These are phyloP conservation scores for Squalus acanthias DNA, from an alignment of 2,797 vertebrate genomes.

Conservation along the genomic window DNA sequence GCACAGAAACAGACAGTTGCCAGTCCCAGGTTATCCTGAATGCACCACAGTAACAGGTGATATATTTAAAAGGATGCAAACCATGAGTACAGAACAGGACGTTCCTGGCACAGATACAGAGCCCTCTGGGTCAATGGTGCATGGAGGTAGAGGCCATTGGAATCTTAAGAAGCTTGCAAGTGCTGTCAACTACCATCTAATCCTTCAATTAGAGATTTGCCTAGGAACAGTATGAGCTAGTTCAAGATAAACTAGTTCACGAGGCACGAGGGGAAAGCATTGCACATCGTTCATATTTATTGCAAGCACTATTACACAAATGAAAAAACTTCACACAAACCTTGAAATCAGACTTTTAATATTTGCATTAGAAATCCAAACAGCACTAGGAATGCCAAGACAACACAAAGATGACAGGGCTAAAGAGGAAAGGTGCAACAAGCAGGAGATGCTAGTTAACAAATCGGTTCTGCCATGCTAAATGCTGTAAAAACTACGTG, in stretches of 20 bases:
- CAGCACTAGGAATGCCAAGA: not conserved
- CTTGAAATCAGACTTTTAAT: slow-evolving; percentile 23
- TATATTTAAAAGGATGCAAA: not conserved
- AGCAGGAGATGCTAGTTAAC: not conserved
- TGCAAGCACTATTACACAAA: not conserved
- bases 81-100: not conserved
- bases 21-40: not conserved
- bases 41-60: not conserved
- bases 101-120: not conserved
- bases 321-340: not conserved
- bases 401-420: not conserved
- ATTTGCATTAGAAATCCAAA: slow-evolving; percentile 1
- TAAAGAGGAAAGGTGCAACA: not conserved
- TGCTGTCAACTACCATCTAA: not conserved
- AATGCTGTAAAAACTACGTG: not conserved
- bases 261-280: not conserved
- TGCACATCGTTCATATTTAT: not conserved
- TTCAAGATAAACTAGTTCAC: not conserved
- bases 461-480: not conserved
- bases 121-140: not conserved
- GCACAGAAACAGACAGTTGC: not conserved
- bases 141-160: not conserved
- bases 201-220: not conserved
- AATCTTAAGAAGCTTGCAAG: not conserved
- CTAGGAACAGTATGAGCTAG: not conserved